Evolutionary conservation across 2,888 invertebrate genomes (phyloP).

Genomic region (Hyles lineata): DNA sequence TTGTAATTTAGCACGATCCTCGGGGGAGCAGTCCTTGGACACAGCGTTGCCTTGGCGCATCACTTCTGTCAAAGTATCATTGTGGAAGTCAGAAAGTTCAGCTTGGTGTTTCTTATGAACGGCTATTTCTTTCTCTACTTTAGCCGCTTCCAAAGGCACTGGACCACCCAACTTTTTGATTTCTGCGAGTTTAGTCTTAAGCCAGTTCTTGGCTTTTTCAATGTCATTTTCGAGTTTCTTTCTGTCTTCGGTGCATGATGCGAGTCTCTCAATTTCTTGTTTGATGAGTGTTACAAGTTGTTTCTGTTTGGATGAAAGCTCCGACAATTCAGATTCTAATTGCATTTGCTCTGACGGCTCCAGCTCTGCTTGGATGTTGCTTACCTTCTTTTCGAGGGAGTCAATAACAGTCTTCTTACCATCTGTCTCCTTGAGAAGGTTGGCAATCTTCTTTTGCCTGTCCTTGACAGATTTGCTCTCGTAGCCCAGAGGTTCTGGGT

Average conservation of each 20-base stretch:
- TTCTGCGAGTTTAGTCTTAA: constrained; percentile 90
- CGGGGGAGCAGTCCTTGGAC: constrained; percentile 92
- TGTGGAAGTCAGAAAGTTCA: constrained; percentile 91
- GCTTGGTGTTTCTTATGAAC: constrained; percentile 90
- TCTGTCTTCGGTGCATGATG: constrained; percentile 88
- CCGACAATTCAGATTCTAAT: constrained; percentile 89
- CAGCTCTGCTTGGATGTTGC: constrained; percentile 93
- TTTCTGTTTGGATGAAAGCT: constrained; percentile 90
- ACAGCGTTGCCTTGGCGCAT: constrained; percentile 90
- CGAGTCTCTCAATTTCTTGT: constrained; percentile 89
- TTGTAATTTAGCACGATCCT: constrained; percentile 87
- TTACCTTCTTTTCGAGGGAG: constrained; percentile 92
- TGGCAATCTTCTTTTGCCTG: constrained; percentile 88
- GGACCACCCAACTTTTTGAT: constrained; percentile 90
- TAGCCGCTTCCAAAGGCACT: constrained; percentile 90
- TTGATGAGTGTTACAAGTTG: constrained; percentile 89
- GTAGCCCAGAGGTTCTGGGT: constrained; percentile 89
- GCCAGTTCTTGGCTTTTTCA: constrained; percentile 92
- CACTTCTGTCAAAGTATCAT: constrained; percentile 89
- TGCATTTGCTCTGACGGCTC: constrained; percentile 93
- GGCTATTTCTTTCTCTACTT: constrained; percentile 92
- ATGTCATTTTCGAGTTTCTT: constrained; percentile 91
- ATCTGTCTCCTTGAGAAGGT: constrained; percentile 92
- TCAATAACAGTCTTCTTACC: constrained; percentile 93
- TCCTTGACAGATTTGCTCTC: constrained; percentile 92